Percentiles rank a stretch among this genome's conserved stretches.
phyloP scores from a whole-genome alignment of 2,888 invertebrate species.

The Heliconius ethilla region DNA sequence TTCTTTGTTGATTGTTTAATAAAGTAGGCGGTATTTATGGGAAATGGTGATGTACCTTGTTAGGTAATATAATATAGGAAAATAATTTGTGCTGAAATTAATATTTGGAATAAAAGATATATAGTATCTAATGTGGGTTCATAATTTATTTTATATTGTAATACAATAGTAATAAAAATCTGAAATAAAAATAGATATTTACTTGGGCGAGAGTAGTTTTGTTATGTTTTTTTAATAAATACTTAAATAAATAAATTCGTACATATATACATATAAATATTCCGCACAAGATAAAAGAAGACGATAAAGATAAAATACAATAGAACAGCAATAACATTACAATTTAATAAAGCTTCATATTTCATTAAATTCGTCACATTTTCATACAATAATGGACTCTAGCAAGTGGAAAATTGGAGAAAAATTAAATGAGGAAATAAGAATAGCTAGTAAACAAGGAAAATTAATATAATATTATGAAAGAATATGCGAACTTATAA shows the following conservation, averaged over 20 bases:
- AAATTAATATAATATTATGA: slow-evolving; percentile 5
- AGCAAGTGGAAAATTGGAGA: not conserved
- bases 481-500: not conserved
- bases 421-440: slow-evolving; percentile 3
- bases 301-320: too few relatives aligned
- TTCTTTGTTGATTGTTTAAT: not conserved
- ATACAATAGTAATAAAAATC: too few relatives aligned
- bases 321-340: too few relatives aligned
- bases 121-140: too few relatives aligned
- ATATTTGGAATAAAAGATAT: too few relatives aligned
- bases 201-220: too few relatives aligned
- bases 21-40: not conserved
- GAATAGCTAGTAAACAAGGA: slow-evolving; percentile 5
- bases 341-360: slow-evolving; percentile 5
- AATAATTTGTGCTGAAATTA: not conserved
- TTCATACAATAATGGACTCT: not conserved
- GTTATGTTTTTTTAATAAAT: too few relatives aligned
- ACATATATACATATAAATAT: too few relatives aligned
- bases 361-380: slow-evolving; percentile 14
- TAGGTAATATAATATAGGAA: not conserved
- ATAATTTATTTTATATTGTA: too few relatives aligned
- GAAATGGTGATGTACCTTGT: not conserved
- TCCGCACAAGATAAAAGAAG: too few relatives aligned
- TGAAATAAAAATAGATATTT: too few relatives aligned
- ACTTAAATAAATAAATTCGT: too few relatives aligned